These are phyloP conservation scores for Lasioglossum albipes DNA, from an alignment of 1,140 invertebrate species.

Conservation along the genomic window DNA sequence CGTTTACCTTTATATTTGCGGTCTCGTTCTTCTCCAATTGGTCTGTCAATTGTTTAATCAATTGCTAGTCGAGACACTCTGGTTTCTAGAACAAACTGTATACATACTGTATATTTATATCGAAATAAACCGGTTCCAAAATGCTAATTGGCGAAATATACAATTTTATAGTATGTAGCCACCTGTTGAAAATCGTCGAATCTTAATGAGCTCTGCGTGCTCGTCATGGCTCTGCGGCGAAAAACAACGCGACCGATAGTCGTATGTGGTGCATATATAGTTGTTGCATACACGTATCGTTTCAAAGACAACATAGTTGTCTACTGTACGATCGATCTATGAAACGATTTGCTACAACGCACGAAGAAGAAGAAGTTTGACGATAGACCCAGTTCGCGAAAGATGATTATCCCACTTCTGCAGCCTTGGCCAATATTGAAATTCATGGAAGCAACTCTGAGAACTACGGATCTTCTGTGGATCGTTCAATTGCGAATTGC, in stretches of 20 bases:
- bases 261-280: neutral
- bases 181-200: too few relatives aligned
- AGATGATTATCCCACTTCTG: neutral
- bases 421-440: constrained; percentile 12
- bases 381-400: neutral
- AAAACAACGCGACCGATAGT: neutral
- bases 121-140: too few relatives aligned
- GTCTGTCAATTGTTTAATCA: neutral
- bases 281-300: neutral
- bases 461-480: neutral
- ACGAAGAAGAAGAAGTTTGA: neutral
- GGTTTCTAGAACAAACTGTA: neutral
- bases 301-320: neutral
- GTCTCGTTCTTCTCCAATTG: neutral
- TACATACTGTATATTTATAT: too few relatives aligned
- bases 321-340: neutral
- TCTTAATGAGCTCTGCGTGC: neutral
- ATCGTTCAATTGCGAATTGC: neutral
- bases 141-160: too few relatives aligned
- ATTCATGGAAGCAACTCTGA: neutral
- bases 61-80: neutral
- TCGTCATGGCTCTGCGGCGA: neutral
- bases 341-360: neutral
- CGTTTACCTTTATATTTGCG: neutral
- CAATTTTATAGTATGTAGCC: neutral